These are phyloP conservation scores for Bos taurus DNA, from an alignment of 2,113 vertebrate genomes.

Conservation along the genomic window DNA sequence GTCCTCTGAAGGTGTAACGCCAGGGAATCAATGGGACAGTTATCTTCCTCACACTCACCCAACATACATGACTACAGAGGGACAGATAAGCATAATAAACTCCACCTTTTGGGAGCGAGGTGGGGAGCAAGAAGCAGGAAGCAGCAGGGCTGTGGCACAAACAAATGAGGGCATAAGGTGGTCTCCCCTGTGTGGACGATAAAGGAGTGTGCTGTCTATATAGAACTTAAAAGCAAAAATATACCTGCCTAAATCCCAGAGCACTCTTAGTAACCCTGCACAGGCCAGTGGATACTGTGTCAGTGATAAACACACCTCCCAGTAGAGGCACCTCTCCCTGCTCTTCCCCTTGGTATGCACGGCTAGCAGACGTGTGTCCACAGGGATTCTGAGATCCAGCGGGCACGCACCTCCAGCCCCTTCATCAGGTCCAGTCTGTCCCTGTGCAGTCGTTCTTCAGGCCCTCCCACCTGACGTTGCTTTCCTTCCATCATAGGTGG, in stretches of 20 bases:
- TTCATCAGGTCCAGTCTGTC: neutral
- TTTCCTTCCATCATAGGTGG: neutral
- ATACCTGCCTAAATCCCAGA: neutral
- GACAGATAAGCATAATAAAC: neutral
- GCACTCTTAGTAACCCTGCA: neutral
- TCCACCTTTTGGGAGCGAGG: neutral
- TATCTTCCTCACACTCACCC: neutral
- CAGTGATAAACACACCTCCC: neutral
- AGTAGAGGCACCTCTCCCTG: accelerated
- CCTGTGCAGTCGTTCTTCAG: too few relatives aligned
- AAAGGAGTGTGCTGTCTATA: neutral
- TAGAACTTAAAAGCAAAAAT: neutral
- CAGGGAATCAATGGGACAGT: neutral
- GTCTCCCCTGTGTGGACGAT: too few relatives aligned
- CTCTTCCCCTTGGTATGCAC: accelerated
- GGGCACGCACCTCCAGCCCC: accelerated
- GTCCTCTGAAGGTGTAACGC: neutral
- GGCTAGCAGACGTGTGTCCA: accelerated
- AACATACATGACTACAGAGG: neutral
- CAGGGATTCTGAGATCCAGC: neutral
- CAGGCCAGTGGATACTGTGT: too few relatives aligned
- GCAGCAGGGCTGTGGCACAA: neutral
- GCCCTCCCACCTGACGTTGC: neutral
- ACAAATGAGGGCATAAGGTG: neutral
- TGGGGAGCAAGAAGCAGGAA: too few relatives aligned